Evolutionary conservation across 2,113 vertebrate species (phyloP), one percentile per base, ranked within the genome.

Genomic region (Agapornis roseicollis): DNA sequence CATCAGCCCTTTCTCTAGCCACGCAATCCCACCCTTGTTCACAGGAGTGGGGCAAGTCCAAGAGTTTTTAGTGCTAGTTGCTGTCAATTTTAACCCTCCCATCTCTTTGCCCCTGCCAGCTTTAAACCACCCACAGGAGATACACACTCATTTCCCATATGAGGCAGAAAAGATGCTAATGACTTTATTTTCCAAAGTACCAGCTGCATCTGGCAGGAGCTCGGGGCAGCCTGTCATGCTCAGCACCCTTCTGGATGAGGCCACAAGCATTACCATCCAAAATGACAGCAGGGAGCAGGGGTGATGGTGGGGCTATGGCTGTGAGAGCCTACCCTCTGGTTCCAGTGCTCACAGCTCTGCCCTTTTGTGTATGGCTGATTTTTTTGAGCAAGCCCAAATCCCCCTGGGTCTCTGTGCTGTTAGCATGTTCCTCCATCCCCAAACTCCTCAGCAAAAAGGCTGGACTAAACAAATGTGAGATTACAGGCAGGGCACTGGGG

Each of bases 61-160:
- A 80, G 46, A 81, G 70, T 88, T 94, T 94, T 84, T 92, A 82
- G 77, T 68, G 50, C 74, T 89, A 8, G 5, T 28, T 94, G 71
- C 46, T 78, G 46, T 74, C 3, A 4, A 24, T 90, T 95, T 95
- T 94, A 94, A 80, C 80, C 70, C 65, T 93, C 84, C 77, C 29
- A 13, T 92, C 37, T 85, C 81, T 84, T 83, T 80, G 78, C 65
- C 89, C 94, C 53, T 11, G 11, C 78, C 73, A 85, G 89, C 83
- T 96, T 93, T 94, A 86, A 83, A 64, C 71, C n/a, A 11, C 86
- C 85, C 88, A 92, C 96, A 76, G 63, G 84, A 89, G 81, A 78
- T 70, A 71, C 79, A 55, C 53, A 78, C 85, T 89, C 25, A 17
- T 87, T 97, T 95, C 95, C 89, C 73, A 72, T 74, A 84, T 42